Evolutionary conservation across 2,113 vertebrate species (phyloP).

Genomic region (Otis tarda): DNA sequence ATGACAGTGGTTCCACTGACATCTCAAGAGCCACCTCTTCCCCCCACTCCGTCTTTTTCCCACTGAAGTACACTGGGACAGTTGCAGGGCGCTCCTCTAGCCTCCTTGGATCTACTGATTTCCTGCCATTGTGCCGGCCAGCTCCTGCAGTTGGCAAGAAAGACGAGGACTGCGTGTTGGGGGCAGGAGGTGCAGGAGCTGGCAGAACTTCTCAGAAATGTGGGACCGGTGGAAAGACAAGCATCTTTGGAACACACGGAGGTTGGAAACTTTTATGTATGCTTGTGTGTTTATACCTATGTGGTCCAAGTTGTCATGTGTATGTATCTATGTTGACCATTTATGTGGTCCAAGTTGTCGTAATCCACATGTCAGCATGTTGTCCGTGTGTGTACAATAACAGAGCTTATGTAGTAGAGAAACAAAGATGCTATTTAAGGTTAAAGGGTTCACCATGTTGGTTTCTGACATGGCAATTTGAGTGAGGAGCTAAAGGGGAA

Average conservation of each 20-base stretch:
- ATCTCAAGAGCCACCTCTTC: neutral
- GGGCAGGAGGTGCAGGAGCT: neutral
- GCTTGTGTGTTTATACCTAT: neutral
- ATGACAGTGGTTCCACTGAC: neutral
- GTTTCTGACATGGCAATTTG: neutral
- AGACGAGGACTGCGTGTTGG: neutral
- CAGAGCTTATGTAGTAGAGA: neutral
- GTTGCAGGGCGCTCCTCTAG: neutral
- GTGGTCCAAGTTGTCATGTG: neutral
- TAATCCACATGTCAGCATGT: neutral
- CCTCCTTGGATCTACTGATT: neutral
- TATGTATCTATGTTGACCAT: neutral
- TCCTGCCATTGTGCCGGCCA: neutral
- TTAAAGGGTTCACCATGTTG: neutral
- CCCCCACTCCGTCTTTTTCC: neutral
- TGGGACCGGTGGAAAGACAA: conserved; percentile 77
- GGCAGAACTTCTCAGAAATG: conserved; percentile 42
- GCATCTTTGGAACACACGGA: conserved; percentile 69
- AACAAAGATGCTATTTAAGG: neutral
- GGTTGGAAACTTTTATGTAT: conserved; percentile 54
- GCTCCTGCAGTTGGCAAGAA: neutral
- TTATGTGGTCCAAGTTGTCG: accelerated
- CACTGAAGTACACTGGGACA: neutral
- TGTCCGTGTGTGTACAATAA: neutral
- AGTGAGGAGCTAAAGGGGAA: neutral